A percentile compares a stretch with the other conserved stretches of the same genome.
Conservation (phyloP, 1,140 invertebrate genomes). For the Coenobita brevimanus region DNA sequence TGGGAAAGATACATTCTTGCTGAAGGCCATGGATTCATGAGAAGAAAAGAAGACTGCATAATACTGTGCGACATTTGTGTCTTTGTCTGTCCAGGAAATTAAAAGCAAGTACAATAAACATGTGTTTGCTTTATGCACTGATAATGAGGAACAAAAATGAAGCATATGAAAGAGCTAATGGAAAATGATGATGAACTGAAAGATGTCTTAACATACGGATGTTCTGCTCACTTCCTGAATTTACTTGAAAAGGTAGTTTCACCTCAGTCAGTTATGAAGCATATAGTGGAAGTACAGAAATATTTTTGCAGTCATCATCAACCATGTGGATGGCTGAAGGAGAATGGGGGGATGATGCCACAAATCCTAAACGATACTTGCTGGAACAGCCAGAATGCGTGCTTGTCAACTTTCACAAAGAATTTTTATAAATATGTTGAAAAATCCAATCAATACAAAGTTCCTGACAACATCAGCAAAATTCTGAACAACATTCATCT, state of each 20-base stretch:
- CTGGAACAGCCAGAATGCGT: slow-evolving; percentile 40
- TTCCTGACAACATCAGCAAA: slow-evolving; percentile 11
- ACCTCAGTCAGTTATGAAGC: slow-evolving; percentile 37
- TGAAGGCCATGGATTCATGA: slow-evolving; percentile 19
- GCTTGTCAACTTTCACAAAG: slow-evolving; percentile 15
- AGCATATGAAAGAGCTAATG: slow-evolving; percentile 1
- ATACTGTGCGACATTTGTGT: slow-evolving; percentile 26
- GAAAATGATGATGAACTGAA: slow-evolving; percentile 12
- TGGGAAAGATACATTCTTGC: slow-evolving; percentile 28
- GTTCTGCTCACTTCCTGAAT: slow-evolving; percentile 20
- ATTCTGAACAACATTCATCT: slow-evolving; percentile 15
- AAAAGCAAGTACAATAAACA: slow-evolving; percentile 5
- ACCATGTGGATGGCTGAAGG: slow-evolving; percentile 34
- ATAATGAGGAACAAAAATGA: slow-evolving; percentile 26
- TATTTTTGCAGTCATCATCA: slow-evolving; percentile 40
- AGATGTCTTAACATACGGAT: slow-evolving; percentile 24
- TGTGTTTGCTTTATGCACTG: slow-evolving; percentile 17
- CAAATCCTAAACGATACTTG: slow-evolving; percentile 30
- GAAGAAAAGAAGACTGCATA: slow-evolving; percentile 20
- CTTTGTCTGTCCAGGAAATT: slow-evolving; percentile 6
- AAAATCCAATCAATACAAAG: background rate
- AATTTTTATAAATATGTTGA: background rate
- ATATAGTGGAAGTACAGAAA: slow-evolving; percentile 37
- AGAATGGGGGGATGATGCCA: slow-evolving; percentile 30
- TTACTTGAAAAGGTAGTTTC: slow-evolving; percentile 35